These are phyloP conservation scores for Puntigrus tetrazona DNA, from an alignment of 2,113 vertebrate genomes.

Conservation along the genomic window DNA sequence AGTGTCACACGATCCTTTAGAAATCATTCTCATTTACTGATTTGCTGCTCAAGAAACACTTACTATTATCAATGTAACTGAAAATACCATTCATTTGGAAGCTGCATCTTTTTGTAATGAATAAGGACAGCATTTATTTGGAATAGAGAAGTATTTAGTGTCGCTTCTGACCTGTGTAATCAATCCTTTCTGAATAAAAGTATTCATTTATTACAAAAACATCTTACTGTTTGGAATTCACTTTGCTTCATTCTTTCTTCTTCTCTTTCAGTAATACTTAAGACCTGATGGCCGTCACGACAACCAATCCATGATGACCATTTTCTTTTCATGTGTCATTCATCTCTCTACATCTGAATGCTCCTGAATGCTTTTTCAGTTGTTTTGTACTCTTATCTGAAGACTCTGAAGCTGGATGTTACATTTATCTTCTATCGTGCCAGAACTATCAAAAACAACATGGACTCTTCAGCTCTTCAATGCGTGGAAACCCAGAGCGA, in stretches of 20 bases:
- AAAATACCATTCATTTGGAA: not conserved
- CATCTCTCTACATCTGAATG: conserved; percentile 31
- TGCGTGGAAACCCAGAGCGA: conserved; percentile 33
- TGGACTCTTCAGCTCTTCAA: conserved; percentile 18
- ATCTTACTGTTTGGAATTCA: not conserved
- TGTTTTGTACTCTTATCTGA: conserved; percentile 37
- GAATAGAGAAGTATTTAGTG: no score
- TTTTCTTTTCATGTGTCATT: conserved; percentile 34
- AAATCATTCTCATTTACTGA: not conserved
- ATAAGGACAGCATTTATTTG: no score
- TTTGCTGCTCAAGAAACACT: not conserved
- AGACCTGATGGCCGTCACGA: conserved; percentile 63
- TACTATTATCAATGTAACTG: not conserved
- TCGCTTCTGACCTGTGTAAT: not conserved
- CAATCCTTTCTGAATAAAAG: not conserved
- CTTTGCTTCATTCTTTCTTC: not conserved
- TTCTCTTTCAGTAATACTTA: conserved; percentile 68
- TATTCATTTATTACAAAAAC: not conserved
- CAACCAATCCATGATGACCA: conserved; percentile 39
- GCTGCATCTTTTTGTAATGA: not conserved
- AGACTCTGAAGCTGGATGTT: conserved; percentile 27
- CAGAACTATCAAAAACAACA: conserved; percentile 24
- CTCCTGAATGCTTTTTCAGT: conserved; percentile 19
- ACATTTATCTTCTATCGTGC: not conserved
- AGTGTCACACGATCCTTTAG: not conserved